Evolutionary conservation across 92 coral and sea anemone genomes (phyloP).

Genomic region (Phenganax marumi): DNA sequence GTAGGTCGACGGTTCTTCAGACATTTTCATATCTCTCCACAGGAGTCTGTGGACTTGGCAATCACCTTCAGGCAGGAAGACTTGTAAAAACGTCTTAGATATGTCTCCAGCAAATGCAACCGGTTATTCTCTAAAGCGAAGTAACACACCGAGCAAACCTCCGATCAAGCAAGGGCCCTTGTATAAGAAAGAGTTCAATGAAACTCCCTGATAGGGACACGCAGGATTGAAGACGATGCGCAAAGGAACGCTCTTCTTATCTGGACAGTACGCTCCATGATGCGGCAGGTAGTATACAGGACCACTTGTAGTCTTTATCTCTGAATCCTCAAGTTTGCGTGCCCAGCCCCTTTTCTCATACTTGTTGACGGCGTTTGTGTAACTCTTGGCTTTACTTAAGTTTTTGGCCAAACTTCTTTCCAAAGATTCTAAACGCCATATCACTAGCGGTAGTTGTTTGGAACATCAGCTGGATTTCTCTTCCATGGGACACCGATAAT

Average conservation of each 20-base stretch:
- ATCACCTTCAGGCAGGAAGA: slow-evolving; percentile 42
- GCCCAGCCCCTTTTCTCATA: slow-evolving; percentile 43
- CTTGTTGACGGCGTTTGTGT: slow-evolving; percentile 17
- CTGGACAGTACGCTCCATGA: slow-evolving; percentile 19
- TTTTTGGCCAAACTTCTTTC: no score
- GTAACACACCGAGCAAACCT: slow-evolving; percentile 38
- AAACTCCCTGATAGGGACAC: slow-evolving; percentile 39
- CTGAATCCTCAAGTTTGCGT: slow-evolving; percentile 20
- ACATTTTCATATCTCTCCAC: no score
- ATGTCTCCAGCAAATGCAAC: no score
- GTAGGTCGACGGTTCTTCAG: slow-evolving; percentile 47
- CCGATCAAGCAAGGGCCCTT: slow-evolving; percentile 53
- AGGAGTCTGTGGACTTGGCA: no score
- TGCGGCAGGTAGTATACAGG: slow-evolving; percentile 53
- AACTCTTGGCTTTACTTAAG: slow-evolving; percentile 31
- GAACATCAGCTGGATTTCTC: background rate
- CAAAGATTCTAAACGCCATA: background rate
- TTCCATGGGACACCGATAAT: slow-evolving; percentile 27
- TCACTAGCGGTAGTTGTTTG: background rate
- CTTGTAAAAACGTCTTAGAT: slow-evolving; percentile 54
- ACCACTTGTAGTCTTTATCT: background rate
- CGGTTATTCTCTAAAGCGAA: slow-evolving; percentile 40
- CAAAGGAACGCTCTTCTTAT: slow-evolving; percentile 45
- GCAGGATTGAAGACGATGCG: slow-evolving; percentile 53
- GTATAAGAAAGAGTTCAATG: slow-evolving; percentile 46